Evolutionary conservation across 2,113 vertebrate species (phyloP).

Genomic region (Nothoprocta perdicaria): DNA sequence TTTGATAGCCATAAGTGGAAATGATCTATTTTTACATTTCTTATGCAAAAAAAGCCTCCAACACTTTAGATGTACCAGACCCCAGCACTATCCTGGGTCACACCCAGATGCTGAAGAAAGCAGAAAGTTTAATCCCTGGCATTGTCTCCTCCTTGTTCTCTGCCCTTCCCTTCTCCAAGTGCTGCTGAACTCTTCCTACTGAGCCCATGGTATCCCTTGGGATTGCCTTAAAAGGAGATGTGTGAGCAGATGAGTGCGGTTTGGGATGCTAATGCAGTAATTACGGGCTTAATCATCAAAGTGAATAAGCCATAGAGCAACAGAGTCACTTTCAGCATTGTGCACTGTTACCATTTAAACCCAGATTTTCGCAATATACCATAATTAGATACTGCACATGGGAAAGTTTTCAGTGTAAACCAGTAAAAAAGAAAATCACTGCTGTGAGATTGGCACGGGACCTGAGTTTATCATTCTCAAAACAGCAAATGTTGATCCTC

Average conservation of each 20-base stretch:
- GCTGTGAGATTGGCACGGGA: constrained; percentile 6
- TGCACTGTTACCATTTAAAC: constrained; percentile 28
- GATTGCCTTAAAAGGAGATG: constrained; percentile 32
- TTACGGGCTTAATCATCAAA: constrained; percentile 62
- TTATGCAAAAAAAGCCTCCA: not conserved
- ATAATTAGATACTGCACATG: constrained; percentile 51
- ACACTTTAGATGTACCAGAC: not conserved
- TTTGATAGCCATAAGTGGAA: not conserved
- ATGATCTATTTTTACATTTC: not conserved
- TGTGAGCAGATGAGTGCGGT: not conserved
- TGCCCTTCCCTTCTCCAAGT: constrained; percentile 4
- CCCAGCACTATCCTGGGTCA: not conserved
- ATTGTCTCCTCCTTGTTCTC: not conserved
- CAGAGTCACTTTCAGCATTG: constrained; percentile 25
- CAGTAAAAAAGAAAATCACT: constrained; percentile 67
- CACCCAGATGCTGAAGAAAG: not conserved
- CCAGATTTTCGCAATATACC: constrained; percentile 32
- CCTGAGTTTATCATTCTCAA: constrained; percentile 10
- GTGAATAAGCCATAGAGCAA: constrained; percentile 43
- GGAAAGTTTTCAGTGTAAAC: constrained; percentile 54
- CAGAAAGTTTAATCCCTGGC: not conserved
- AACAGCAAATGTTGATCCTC: constrained; percentile 10
- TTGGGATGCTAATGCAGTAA: constrained; percentile 63
- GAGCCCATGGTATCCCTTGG: not conserved
- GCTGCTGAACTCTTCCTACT: not conserved